These are phyloP conservation scores for Cremastinae sp. DNA, from an alignment of 2,888 invertebrate genomes.

Conservation along the genomic window DNA sequence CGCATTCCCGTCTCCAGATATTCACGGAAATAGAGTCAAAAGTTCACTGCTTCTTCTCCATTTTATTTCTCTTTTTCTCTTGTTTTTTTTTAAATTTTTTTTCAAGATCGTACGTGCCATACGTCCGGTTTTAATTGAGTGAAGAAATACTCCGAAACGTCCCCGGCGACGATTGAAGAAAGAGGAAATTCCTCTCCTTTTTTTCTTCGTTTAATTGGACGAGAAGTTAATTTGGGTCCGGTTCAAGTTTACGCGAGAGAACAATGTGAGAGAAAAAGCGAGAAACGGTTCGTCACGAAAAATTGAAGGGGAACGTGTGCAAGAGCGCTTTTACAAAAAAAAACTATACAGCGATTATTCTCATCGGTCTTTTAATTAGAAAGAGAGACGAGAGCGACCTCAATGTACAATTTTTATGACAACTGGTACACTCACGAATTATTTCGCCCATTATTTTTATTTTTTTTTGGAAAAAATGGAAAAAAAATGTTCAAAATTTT, in stretches of 20 bases:
- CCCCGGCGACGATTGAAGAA: not conserved
- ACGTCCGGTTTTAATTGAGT: conserved; percentile 28
- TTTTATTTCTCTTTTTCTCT: too few species aligned
- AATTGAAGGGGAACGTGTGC: conserved; percentile 25
- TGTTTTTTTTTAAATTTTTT: not conserved
- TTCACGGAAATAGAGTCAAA: conserved; percentile 33
- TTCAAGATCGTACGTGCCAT: conserved; percentile 20
- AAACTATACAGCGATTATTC: conserved; percentile 21
- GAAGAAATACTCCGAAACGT: conserved; percentile 9
- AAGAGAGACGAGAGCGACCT: not conserved
- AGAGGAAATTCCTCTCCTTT: not conserved
- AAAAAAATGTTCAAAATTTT: too few species aligned
- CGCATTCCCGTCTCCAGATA: conserved; percentile 2
- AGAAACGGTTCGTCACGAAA: conserved; percentile 26
- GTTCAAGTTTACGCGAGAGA: conserved; percentile 40
- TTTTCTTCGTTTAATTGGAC: conserved; percentile 31
- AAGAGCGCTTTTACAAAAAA: conserved; percentile 19
- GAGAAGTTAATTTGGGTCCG: not conserved
- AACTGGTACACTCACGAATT: not conserved
- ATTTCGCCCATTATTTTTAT: not conserved
- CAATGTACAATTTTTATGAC: not conserved
- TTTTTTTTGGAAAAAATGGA: too few species aligned
- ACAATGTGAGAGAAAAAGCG: not conserved
- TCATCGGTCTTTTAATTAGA: conserved; percentile 23
- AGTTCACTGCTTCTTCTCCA: not conserved